Conservation (phyloP, 2,113 vertebrate genomes). For the human region DNA sequence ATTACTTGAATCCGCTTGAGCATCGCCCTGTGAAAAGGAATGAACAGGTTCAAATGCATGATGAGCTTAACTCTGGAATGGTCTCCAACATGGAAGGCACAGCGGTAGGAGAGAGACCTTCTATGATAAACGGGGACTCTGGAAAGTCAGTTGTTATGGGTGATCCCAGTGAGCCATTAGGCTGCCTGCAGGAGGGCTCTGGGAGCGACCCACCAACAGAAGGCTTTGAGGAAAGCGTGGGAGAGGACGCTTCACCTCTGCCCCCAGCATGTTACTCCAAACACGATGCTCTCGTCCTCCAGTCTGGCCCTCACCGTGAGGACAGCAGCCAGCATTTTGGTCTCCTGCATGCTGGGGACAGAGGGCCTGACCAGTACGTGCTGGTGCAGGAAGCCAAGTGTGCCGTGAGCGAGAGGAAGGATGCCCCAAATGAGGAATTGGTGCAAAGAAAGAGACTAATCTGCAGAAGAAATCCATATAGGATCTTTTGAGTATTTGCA, state of each 20-base stretch:
- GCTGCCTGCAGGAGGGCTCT: constrained; percentile 37
- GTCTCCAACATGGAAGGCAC: not conserved
- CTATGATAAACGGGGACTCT: not conserved
- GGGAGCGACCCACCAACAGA: not conserved
- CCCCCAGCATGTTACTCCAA: constrained; percentile 42
- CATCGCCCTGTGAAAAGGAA: not conserved
- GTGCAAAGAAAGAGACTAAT: constrained; percentile 77
- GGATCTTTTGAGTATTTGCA: constrained; percentile 92
- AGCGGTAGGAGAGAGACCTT: not conserved
- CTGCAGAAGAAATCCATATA: constrained; percentile 89
- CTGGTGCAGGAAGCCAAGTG: constrained; percentile 83
- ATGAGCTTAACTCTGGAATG: not conserved
- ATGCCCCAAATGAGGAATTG: not conserved
- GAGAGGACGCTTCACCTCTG: not conserved
- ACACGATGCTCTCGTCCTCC: constrained; percentile 39
- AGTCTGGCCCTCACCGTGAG: constrained; percentile 25
- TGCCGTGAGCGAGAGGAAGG: constrained; percentile 32
- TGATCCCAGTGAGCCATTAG: not conserved
- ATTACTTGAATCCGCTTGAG: constrained; percentile 79
- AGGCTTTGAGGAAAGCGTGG: constrained; percentile 18
- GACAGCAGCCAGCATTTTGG: not conserved
- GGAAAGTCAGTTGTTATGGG: not conserved
- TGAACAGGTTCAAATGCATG: not conserved
- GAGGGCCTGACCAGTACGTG: constrained; percentile 74
- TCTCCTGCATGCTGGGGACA: not conserved